Conservation (phyloP, 2,797 vertebrate species). For the Hybognathus amarus region DNA sequence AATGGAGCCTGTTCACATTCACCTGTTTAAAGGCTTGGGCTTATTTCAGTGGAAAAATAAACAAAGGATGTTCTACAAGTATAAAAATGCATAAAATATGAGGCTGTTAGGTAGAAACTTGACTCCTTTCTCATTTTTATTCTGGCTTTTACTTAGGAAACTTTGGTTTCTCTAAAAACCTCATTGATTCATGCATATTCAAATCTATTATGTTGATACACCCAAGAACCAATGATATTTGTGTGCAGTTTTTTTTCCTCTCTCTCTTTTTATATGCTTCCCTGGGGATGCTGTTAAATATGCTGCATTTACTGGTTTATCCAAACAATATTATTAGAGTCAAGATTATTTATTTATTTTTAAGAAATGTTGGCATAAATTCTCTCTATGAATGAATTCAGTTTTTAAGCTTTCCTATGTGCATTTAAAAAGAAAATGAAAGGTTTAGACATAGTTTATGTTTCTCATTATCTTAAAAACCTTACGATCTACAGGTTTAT, state of each 20-base stretch:
- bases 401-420: background rate
- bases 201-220: background rate
- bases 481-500: background rate
- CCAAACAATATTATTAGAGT: background rate
- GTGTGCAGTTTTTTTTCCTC: background rate
- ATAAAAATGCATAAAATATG: conserved; percentile 5
- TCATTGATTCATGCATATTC: background rate
- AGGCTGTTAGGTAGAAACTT: background rate
- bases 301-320: background rate
- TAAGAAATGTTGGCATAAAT: background rate
- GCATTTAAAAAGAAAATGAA: conserved; percentile 2
- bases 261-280: background rate
- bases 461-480: background rate
- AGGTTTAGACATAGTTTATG: background rate
- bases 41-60: conserved; percentile 6
- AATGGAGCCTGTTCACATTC: background rate
- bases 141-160: background rate
- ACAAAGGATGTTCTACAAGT: background rate
- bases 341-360: background rate
- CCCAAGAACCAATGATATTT: background rate
- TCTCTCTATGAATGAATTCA: background rate
- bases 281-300: background rate
- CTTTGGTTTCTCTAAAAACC: background rate
- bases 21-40: background rate
- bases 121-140: background rate